Evolutionary conservation across 2,888 invertebrate genomes (phyloP).

Genomic region (Sarcophaga variegata): DNA sequence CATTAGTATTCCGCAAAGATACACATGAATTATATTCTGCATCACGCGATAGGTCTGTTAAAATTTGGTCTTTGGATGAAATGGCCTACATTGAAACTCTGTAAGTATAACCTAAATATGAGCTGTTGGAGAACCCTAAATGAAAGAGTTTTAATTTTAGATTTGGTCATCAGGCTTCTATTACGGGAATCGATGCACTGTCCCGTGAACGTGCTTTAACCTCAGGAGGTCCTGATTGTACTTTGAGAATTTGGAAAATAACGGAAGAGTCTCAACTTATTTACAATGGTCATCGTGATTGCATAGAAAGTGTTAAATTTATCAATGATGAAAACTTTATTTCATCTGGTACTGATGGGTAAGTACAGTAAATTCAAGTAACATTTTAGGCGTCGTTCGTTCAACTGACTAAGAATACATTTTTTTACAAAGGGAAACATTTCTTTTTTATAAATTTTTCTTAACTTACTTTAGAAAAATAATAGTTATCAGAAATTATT

Average conservation of each 20-base stretch:
- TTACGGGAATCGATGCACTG: constrained; percentile 94
- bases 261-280: constrained; percentile 98
- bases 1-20: constrained; percentile 91
- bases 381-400: no score
- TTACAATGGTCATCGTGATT: constrained; percentile 91
- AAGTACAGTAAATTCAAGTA: constrained; percentile 71
- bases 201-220: constrained; percentile 93
- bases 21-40: constrained; percentile 93
- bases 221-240: constrained; percentile 93
- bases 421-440: no score
- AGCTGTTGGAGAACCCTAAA: no score
- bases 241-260: constrained; percentile 97
- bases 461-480: background rate
- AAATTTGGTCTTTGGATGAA: constrained; percentile 98
- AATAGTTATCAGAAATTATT: no score
- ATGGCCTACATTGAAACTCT: constrained; percentile 97
- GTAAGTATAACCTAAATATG: constrained; percentile 79
- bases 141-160: constrained; percentile 69
- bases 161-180: constrained; percentile 93
- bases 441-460: background rate
- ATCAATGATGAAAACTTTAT: constrained; percentile 97
- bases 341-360: constrained; percentile 96
- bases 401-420: no score
- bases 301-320: constrained; percentile 93
- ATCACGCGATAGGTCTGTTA: constrained; percentile 90